These are phyloP conservation scores for Enteromius argenteus DNA, from an alignment of 2,797 vertebrate species.

Conservation along the genomic window DNA sequence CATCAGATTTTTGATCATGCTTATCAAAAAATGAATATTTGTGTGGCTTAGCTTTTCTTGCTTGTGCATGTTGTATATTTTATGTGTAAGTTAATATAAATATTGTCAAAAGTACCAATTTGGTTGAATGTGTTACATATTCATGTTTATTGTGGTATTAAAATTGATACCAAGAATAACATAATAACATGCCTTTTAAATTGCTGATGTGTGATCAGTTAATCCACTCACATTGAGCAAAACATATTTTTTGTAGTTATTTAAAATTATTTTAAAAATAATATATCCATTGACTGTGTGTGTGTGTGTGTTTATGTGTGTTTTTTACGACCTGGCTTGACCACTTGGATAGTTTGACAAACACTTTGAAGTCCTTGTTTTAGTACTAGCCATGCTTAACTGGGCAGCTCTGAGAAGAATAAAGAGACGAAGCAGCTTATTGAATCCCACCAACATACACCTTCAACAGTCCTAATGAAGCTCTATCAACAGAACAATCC, in stretches of 20 bases:
- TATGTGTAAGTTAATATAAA: not conserved
- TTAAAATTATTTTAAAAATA: not conserved
- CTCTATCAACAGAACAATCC: conserved; percentile 69
- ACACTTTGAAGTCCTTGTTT: conserved; percentile 57
- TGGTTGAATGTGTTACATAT: not conserved
- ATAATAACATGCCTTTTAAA: not conserved
- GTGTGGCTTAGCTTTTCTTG: conserved; percentile 7
- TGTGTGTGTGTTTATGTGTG: not conserved
- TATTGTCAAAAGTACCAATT: not conserved
- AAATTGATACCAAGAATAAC: not conserved
- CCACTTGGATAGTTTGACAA: conserved; percentile 46
- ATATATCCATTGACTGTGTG: not conserved
- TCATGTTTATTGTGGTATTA: not conserved
- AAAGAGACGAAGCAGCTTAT: conserved; percentile 61
- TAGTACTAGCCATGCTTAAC: conserved; percentile 47
- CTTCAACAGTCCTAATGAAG: conserved; percentile 78
- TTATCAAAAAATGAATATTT: conserved; percentile 30
- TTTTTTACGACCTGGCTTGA: not conserved
- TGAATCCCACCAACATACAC: conserved; percentile 74
- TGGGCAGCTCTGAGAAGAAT: conserved; percentile 60
- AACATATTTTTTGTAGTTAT: not conserved
- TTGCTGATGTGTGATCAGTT: not conserved
- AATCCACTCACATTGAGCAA: too few species aligned
- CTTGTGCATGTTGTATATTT: not conserved
- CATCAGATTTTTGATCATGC: conserved; percentile 39